These are phyloP conservation scores for Sylvia borin DNA, from an alignment of 2,797 vertebrate genomes.

Conservation along the genomic window DNA sequence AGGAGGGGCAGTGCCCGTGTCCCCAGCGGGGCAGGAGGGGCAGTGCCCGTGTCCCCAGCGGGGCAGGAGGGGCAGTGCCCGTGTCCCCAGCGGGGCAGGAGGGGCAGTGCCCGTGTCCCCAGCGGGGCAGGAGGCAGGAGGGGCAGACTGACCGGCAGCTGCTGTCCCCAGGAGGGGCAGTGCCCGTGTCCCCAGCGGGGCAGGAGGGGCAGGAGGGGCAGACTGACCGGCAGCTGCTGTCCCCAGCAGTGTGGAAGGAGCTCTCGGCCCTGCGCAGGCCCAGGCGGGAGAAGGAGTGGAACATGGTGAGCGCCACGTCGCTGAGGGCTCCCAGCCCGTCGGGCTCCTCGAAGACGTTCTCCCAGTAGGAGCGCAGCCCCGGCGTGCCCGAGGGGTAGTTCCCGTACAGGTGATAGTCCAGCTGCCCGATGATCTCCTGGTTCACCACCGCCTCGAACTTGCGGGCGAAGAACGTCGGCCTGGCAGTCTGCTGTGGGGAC, in stretches of 20 bases:
- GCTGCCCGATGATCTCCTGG: slow-evolving; percentile 94
- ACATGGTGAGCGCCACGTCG: slow-evolving; percentile 89
- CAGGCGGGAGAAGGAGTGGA: slow-evolving; percentile 89
- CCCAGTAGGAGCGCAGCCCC: slow-evolving; percentile 92
- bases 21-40: too few relatives aligned
- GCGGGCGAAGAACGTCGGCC: slow-evolving; percentile 96
- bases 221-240: slow-evolving; percentile 90
- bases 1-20: too few relatives aligned
- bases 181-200: too few relatives aligned
- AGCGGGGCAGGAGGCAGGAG: too few relatives aligned
- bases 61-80: accelerated
- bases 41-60: too few relatives aligned
- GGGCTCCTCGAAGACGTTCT: slow-evolving; percentile 90
- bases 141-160: too few relatives aligned
- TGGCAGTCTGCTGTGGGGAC: slow-evolving; percentile 88
- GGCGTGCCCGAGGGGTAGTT: slow-evolving; percentile 84
- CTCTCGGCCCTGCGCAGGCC: slow-evolving; percentile 84
- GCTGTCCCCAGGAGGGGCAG: too few relatives aligned
- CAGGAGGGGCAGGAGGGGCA: not conserved
- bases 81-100: too few relatives aligned
- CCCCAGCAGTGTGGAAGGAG: slow-evolving; percentile 82
- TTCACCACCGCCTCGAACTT: slow-evolving; percentile 98
- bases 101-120: too few relatives aligned
- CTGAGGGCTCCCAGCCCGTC: slow-evolving; percentile 87
- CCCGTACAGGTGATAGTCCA: slow-evolving; percentile 93